Evolutionary conservation across 2,113 vertebrate genomes (phyloP), one percentile per base, ranked within the genome.

Genomic region (Lampris incognitus): DNA sequence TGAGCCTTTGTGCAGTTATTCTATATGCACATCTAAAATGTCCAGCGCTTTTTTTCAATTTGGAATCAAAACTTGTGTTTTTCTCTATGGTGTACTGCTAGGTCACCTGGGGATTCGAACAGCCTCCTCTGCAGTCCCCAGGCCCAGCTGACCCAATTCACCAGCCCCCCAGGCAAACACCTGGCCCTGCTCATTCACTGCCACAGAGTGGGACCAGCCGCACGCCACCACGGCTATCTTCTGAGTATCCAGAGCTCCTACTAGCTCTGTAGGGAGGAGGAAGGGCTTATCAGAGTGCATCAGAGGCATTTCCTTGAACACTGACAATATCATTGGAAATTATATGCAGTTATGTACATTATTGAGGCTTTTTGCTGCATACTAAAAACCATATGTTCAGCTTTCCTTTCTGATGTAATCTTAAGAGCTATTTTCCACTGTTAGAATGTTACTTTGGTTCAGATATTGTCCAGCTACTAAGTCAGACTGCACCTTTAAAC

Each of bases 151-250:
- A 0, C 98, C 98, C 1, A 95, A 95, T 0, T 95, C 95, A 38
- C 96, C 96, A 0, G 97, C 94, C 0, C 98, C 98, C 98, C 98
- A 99, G 40, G 97, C 95, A 84, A 97, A 99, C 72, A 99, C 95
- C 71, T 97, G 97, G 61, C 98, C 98, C 79, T 94, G 95, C 83
- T 97, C 96, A 0, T 94, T 99, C 70, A 99, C 93, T 0, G 96
- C 98, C 90, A 99, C 78, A 0, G 92, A 97, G 86, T 99, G 96
- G 3, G 95, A 94, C 81, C 93, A 93, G 10, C 98, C 97, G 5
- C 98, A 97, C 0, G 97, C 95, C 78, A 98, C 95, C 0, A 93
- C 95, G 4, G 94, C 87, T 0, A 99, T 98, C 82, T 96, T 96
- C 91, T 99, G 95, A 54, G 96, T 95, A 0, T 97, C 95, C 91